phyloP scores from a whole-genome alignment of 2,888 invertebrate genomes.

The Sarcophaga carnaria region DNA sequence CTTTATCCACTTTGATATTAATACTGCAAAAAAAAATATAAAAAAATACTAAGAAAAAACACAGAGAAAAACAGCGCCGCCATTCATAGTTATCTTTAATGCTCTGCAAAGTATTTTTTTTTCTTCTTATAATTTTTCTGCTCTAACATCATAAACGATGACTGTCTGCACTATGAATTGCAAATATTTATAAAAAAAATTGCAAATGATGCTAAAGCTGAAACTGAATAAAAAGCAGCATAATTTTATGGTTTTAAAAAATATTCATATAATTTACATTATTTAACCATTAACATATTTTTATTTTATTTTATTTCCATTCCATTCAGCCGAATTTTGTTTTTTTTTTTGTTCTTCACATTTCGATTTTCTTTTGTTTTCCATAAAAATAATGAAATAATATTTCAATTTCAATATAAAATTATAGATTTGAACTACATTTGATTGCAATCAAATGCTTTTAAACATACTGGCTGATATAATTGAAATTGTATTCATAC shows the following conservation, averaged over 20 bases:
- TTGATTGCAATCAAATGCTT: conserved; percentile 13
- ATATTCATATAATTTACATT: conserved; percentile 67
- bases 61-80: not conserved
- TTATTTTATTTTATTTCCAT: not conserved
- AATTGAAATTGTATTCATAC: too few species aligned
- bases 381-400: conserved; percentile 38
- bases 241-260: conserved; percentile 66
- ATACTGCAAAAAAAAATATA: conserved; percentile 21
- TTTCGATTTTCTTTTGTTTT: not conserved
- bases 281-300: conserved; percentile 64
- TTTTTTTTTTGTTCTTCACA: not conserved
- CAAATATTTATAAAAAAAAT: conserved; percentile 54
- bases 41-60: too few species aligned
- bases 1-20: conserved; percentile 66
- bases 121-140: not conserved
- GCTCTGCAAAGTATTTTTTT: not conserved
- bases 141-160: not conserved
- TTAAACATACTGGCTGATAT: too few species aligned
- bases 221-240: conserved; percentile 14
- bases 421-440: conserved; percentile 42
- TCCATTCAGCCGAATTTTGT: not conserved
- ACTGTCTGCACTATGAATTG: conserved; percentile 54
- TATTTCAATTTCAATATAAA: conserved; percentile 34
- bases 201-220: conserved; percentile 8
- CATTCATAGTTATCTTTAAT: not conserved